Conservation (phyloP, 2,888 invertebrate genomes). For the Noctuana brunneofusca region DNA sequence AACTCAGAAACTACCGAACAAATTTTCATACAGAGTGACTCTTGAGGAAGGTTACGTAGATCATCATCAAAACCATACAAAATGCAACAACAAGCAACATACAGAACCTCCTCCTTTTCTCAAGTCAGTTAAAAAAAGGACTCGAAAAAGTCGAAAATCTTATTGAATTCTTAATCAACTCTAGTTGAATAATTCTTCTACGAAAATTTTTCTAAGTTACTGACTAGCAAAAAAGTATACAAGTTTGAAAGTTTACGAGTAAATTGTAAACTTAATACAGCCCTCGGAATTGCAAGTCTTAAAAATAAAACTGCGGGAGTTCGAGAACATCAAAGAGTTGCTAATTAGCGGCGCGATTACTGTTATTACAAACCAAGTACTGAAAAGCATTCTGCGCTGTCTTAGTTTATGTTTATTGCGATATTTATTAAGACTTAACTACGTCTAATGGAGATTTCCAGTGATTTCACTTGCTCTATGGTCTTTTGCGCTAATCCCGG, state of each 20-base stretch:
- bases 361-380: constrained; percentile 28
- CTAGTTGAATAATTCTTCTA: neutral
- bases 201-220: neutral
- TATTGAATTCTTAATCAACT: no score
- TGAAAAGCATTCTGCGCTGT: constrained; percentile 16
- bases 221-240: neutral
- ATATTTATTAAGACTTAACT: constrained; percentile 2
- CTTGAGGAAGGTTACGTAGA: no score
- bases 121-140: no score
- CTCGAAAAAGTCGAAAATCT: no score
- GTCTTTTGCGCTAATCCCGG: neutral
- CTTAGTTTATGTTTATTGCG: constrained; percentile 17
- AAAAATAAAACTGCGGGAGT: constrained; percentile 17
- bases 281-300: constrained; percentile 11
- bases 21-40: no score
- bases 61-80: no score
- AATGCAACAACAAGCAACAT: no score
- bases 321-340: constrained; percentile 24
- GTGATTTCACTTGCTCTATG: neutral
- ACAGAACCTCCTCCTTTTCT: no score
- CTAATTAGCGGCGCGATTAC: constrained; percentile 43
- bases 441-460: neutral
- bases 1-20: no score
- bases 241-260: constrained; percentile 1
- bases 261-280: neutral